Base-by-base conservation (phyloP, 37 sponge, comb jelly and placozoan genomes). In the Aplysina aerophoba region DNA sequence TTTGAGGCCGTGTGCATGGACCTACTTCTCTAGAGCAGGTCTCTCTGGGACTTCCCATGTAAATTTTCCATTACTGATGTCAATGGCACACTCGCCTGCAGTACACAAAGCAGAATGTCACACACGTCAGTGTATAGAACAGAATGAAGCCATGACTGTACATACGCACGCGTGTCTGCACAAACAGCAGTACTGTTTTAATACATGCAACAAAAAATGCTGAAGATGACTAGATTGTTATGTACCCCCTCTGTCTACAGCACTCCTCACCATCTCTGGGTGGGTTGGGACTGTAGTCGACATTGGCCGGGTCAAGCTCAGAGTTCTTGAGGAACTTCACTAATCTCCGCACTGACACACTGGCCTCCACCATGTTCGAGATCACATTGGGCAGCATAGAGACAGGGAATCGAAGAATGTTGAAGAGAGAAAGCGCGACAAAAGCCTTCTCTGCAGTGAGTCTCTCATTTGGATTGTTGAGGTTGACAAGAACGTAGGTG, bases 371-470 rank as follows among this genome's bases (percentile, higher is more conserved):
- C 25, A 88, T 30, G 22, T 55, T 71, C 1, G 88, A 79, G 21
- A 95, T 85, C 35, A 90, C 38, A 50, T 31, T 60, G 13, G 96
- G 96, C 40, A 95, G 65, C 83, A 90, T 90, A 37, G 63, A n/a
- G 0, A 95, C 72, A 13, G 96, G 96, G 30, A 95, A 87, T 17
- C 89, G 38, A 15, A 95, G 79, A 22, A 95, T 85, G 72, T 87
- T 85, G 89, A 95, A 95, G 67, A 95, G 91, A n/a, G 96, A 87
- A 19, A 95, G 85, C 54, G 93, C 88, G 12, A 95, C 96, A 83
- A 95, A 92, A 0, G 93, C 93, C 39, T 44, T 88, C 39, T 92
- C 87, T 19, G 95, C 59, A n/a, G 96, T 92, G 61, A 95, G 87
- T 27, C 61, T 39, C 31, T 92, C 58, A 25, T 89, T 88, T 15